Evolutionary conservation across 2,888 invertebrate genomes (phyloP).

Genomic region (Netelia fuscicornis): DNA sequence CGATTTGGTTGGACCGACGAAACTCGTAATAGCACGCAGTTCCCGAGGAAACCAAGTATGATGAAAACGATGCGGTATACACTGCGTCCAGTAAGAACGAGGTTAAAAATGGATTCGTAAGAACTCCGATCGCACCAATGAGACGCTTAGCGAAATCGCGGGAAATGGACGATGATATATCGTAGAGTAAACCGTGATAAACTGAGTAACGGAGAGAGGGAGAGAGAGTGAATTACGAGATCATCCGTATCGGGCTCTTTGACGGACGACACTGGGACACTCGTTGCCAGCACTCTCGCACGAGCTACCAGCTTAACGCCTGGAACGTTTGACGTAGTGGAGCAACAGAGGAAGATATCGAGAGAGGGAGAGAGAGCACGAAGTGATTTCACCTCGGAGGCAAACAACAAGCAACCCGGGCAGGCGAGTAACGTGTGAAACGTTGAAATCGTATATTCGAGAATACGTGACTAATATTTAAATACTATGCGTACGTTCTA

Average conservation of each 20-base stretch:
- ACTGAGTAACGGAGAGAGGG: not conserved
- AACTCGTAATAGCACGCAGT: too few species aligned
- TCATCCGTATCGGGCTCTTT: conserved; percentile 66
- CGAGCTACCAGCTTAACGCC: conserved; percentile 37
- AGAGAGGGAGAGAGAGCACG: conserved; percentile 4
- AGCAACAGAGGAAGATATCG: conserved; percentile 30
- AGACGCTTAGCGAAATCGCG: not conserved
- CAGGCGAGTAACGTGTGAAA: conserved; percentile 18
- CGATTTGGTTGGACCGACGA: too few species aligned
- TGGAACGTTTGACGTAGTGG: conserved; percentile 50
- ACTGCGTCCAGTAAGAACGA: too few species aligned
- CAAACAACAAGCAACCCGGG: conserved; percentile 3
- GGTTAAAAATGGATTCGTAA: too few species aligned
- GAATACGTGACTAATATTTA: not conserved
- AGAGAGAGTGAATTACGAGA: not conserved
- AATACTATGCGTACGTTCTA: not conserved
- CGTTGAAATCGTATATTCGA: conserved; percentile 4
- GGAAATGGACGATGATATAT: not conserved
- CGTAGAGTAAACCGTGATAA: not conserved
- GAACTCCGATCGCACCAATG: too few species aligned
- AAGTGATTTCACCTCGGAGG: conserved; percentile 18
- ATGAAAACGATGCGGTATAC: too few species aligned
- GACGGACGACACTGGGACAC: conserved; percentile 66
- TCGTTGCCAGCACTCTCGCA: conserved; percentile 40
- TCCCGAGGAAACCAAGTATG: too few species aligned